Base-by-base conservation (phyloP, 2,113 vertebrate species). In the Manacus vitellinus region DNA sequence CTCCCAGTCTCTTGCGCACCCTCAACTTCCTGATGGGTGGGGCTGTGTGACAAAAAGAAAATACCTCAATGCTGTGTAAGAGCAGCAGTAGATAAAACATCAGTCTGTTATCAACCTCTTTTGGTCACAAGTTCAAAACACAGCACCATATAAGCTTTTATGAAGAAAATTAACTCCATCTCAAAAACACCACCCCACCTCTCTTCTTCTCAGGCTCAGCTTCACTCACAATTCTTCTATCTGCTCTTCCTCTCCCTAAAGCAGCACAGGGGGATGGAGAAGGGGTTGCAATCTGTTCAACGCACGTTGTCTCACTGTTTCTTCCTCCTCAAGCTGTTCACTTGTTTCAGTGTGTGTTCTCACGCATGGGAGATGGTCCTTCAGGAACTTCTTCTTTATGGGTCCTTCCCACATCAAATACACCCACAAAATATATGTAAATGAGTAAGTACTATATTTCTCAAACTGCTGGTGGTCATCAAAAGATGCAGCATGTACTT, bases 21-120 rank as follows among this genome's bases (percentile, higher is more conserved):
- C 10, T 28, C 37, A 59, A 15, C 3, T 28, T 35, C 30, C 49
- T n/a, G 61, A 9, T 12, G 24, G 11, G 8, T 1, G 12, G 39
- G 25, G 12, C 1, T 1, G 10, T 1, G 4, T 33, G 21, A 37
- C 33, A n/a, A 27, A 20, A 27, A 65, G 70, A 55, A 10, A 65
- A 39, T 21, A 1, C 9, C 33, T 49, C 28, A 24, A 10, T 4
- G 0, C 10, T 22, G 35, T 14, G 14, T 31, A 16, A 41, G n/a
- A 30, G 28, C 46, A 46, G 33, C 30, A 25, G 16, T 15, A 21
- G 33, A 17, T 43, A 31, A 65, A 79, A 54, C 8, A n/a, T 14
- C 1, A 13, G 4, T 17, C 10, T 43, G 0, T 27, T 49, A 46
- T 10, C 41, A 82, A 31, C 0, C 4, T 52, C 0, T 51, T 49